Evolutionary conservation across 2,113 vertebrate species (phyloP).

Genomic region (Ammodramus savannarum): DNA sequence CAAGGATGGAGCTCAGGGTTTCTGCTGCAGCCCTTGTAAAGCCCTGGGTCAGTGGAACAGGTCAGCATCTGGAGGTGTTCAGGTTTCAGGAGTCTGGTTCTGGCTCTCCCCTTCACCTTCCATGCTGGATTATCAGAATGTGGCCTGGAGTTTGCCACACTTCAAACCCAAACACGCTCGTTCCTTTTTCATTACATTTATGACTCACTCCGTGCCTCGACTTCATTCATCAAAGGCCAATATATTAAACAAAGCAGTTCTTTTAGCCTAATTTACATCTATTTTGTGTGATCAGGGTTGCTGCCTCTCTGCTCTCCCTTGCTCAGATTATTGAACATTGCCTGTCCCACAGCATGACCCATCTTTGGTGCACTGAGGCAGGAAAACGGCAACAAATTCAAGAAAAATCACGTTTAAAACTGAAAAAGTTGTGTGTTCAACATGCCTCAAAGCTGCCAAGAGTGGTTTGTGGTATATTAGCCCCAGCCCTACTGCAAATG

Average conservation of each 20-base stretch:
- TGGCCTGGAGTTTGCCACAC: neutral
- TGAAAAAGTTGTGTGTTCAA: neutral
- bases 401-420: neutral
- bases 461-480: neutral
- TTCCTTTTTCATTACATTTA: neutral
- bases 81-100: neutral
- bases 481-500: neutral
- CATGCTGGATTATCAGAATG: neutral
- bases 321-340: neutral
- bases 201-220: neutral
- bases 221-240: neutral
- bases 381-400: neutral
- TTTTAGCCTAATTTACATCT: neutral
- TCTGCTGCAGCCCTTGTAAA: neutral
- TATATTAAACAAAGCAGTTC: neutral
- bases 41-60: neutral
- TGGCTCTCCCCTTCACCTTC: neutral
- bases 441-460: neutral
- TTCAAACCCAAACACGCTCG: neutral
- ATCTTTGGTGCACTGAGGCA: rapidly evolving
- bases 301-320: neutral
- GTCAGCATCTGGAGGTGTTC: neutral
- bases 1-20: neutral
- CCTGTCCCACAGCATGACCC: rapidly evolving
- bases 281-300: neutral